These are phyloP conservation scores for Agelastica alni DNA, from an alignment of 2,888 invertebrate species.

Conservation along the genomic window DNA sequence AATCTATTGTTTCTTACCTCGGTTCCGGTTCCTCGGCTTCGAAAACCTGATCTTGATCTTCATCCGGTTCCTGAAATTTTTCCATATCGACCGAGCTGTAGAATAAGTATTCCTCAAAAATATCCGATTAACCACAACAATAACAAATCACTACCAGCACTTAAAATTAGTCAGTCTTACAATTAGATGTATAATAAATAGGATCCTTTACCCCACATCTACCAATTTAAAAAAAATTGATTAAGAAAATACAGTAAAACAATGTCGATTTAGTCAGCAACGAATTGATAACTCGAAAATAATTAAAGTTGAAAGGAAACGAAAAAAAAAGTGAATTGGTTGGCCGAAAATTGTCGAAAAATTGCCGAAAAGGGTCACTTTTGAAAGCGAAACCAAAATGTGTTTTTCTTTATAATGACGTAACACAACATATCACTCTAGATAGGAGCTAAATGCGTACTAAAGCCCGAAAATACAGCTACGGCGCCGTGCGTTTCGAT, in stretches of 20 bases:
- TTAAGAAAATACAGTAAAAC: background rate
- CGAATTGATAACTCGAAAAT: conserved; percentile 34
- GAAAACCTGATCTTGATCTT: conserved; percentile 75
- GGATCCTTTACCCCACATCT: conserved; percentile 27
- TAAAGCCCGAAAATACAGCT: conserved; percentile 53
- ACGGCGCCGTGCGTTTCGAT: conserved; percentile 55
- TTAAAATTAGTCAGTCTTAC: conserved; percentile 53
- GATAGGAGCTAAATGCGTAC: conserved; percentile 59
- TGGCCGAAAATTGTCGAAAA: conserved; percentile 34
- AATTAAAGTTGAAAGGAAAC: conserved; percentile 22
- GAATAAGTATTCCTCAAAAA: conserved; percentile 22
- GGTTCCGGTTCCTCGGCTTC: conserved; percentile 67
- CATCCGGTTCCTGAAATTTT: conserved; percentile 74
- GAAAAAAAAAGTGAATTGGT: conserved; percentile 17
- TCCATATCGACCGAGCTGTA: conserved; percentile 54
- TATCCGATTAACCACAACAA: conserved; percentile 29
- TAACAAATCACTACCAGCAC: conserved; percentile 34
- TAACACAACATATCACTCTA: conserved; percentile 59
- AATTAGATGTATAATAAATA: conserved; percentile 16
- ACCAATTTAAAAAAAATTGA: conserved; percentile 22
- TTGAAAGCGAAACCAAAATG: conserved; percentile 57
- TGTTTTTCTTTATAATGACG: conserved; percentile 58
- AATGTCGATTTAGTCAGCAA: conserved; percentile 32
- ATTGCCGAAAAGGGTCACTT: conserved; percentile 57
- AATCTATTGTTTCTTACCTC: conserved; percentile 54